Evolutionary conservation across 37 sponge, comb jelly and placozoan species (phyloP).

Genomic region (Ephydatia muelleri): DNA sequence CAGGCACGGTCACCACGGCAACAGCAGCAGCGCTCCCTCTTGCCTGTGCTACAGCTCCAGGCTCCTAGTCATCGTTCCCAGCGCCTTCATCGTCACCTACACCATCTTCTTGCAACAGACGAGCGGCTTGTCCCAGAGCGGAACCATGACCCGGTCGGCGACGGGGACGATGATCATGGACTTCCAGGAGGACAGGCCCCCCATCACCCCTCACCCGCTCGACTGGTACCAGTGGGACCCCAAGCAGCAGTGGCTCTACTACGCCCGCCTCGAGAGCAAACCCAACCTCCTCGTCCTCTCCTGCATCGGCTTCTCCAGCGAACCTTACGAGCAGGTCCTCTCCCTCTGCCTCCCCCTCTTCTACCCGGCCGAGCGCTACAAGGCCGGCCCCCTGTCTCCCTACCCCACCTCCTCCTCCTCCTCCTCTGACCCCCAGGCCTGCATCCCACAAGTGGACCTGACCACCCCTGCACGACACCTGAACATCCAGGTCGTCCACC

Average conservation of each 20-base stretch:
- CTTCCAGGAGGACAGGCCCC: background rate
- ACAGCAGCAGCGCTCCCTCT: background rate
- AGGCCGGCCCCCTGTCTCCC: slow-evolving; percentile 17
- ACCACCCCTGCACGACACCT: slow-evolving; percentile 32
- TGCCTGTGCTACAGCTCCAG: slow-evolving; percentile 3
- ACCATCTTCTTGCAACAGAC: background rate
- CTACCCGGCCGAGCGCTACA: slow-evolving; percentile 16
- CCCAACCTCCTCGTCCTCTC: slow-evolving; percentile 30
- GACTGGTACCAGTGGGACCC: slow-evolving; percentile 80
- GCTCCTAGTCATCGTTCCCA: slow-evolving; percentile 53
- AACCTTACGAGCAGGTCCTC: slow-evolving; percentile 26
- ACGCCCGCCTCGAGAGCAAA: slow-evolving; percentile 43
- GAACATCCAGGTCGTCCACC: slow-evolving; percentile 57
- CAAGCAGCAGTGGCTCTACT: slow-evolving; percentile 61
- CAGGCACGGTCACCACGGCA: too few species aligned
- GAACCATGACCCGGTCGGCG: slow-evolving; percentile 38
- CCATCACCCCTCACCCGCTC: background rate
- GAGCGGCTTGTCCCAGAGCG: background rate
- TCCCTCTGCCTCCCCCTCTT: slow-evolving; percentile 37
- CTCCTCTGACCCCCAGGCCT: slow-evolving; percentile 24
- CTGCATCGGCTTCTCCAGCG: slow-evolving; percentile 32
- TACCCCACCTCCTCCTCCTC: slow-evolving; percentile 36
- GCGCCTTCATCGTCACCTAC: slow-evolving; percentile 34
- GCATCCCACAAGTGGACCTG: slow-evolving; percentile 43
- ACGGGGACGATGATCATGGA: slow-evolving; percentile 14